A percentile compares a stretch with the other conserved stretches of the same genome.
Conservation (phyloP, 1,140 invertebrate species). For the Drosophila parvula region DNA sequence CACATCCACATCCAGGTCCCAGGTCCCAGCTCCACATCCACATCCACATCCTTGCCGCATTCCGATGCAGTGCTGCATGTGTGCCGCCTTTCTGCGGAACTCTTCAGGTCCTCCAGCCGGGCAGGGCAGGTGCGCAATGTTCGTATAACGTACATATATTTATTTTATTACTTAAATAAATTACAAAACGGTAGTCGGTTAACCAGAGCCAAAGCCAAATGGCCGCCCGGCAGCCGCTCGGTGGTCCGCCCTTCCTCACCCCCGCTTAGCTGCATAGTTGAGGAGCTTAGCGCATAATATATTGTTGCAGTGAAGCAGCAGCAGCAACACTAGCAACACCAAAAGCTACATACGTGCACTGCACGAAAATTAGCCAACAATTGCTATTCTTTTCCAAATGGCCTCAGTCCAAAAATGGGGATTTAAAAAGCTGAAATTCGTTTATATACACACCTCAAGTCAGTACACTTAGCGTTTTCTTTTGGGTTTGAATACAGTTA, state of each 20-base stretch:
- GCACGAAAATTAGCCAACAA: not conserved
- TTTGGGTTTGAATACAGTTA: not conserved
- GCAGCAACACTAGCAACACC: slow-evolving; percentile 15
- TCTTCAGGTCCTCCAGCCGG: slow-evolving; percentile 22
- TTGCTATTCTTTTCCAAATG: not conserved
- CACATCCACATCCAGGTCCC: slow-evolving; percentile 1
- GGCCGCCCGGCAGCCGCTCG: slow-evolving; percentile 39
- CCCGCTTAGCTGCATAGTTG: slow-evolving; percentile 47
- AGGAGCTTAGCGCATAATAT: slow-evolving; percentile 75
- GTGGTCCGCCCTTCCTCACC: slow-evolving; percentile 3
- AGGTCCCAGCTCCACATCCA: not conserved
- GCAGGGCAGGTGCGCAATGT: slow-evolving; percentile 48
- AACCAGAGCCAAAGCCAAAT: slow-evolving; percentile 76
- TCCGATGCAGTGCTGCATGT: slow-evolving; percentile 10
- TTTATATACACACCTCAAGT: no score
- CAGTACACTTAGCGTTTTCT: not conserved
- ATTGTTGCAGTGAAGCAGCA: slow-evolving; percentile 53
- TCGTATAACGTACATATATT: slow-evolving; percentile 64
- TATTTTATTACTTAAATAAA: slow-evolving; percentile 83
- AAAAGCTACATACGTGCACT: slow-evolving; percentile 8
- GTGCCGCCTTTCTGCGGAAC: slow-evolving; percentile 10
- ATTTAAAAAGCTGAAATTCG: not conserved
- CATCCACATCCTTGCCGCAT: slow-evolving; percentile 9
- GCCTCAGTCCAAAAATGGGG: not conserved
- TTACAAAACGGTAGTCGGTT: slow-evolving; percentile 81